Evolutionary conservation across 2,113 vertebrate species (phyloP), one percentile per base, ranked within the genome.

Genomic region (Mus musculus): DNA sequence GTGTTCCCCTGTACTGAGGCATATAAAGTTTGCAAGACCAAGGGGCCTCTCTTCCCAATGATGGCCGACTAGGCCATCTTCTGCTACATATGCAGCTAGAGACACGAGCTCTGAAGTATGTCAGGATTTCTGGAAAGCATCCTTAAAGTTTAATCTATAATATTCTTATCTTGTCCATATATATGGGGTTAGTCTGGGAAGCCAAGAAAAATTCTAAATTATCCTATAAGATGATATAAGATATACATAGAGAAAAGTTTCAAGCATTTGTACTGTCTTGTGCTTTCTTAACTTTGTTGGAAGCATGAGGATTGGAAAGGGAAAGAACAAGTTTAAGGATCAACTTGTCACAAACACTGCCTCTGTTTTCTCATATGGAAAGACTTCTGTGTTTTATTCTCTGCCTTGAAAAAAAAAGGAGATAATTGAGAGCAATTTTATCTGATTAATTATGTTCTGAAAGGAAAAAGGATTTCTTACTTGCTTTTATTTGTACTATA

Each of bases 161-260:
- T 73, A 3, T 89, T 78, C 24, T 88, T 82, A n/a, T 24, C 54
- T 88, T 36, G 11, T 46, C 22, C 2, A 8, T 39, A 69, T 1
- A 11, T 59, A 0, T 0, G 6, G 2, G 85, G 76, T 84, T 30
- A 52, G 39, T 95, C n/a, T 73, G 28, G 61, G 30, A 92, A 92
- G 20, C 26, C 22, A 17, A 49, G 17, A 4, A 81, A 72, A 72
- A 89, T 88, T 95, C 52, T 61, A 80, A 93, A 76, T 33, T 93
- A 72, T 49, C 26, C 33, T 82, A 20, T 28, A 54, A 67, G 24
- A 67, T 39, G 54, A 36, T 72, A 28, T 13, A 42, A 75, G 3
- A 65, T 42, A 30, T n/a, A 52, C 69, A 56, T 26, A 65, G 0
- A 88, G 63, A 65, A 82, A 93, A 36, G 19, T 71, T 91, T 71